Evolutionary conservation across 2,113 vertebrate genomes (phyloP), one percentile per base, ranked within the genome.

Genomic region (Thomomys bottae): DNA sequence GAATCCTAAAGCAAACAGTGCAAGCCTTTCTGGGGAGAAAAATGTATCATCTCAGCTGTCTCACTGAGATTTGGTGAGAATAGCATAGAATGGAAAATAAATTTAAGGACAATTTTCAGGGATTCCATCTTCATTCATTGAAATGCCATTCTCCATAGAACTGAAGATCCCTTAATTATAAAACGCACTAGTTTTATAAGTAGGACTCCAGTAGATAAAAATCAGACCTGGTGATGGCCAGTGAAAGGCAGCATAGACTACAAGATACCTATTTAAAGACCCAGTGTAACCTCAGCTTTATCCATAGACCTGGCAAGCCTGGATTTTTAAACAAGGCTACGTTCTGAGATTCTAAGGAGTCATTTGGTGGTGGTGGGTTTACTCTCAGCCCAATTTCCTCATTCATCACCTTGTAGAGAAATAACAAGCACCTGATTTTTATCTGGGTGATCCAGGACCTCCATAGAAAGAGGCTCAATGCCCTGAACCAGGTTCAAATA

Each of bases 21-120:
- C 4, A 85, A 83, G 17, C 40, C 24, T 90, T 91, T 87, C 75
- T 17, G 11, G 54, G 15, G n/a, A 88, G 66, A 84, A 88, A 54
- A 85, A 40, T 61, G 20, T n/a, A 54, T 86, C 45, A 54, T 86
- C 45, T 34, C 6, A 54, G n/a, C 77, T 80, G 34, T 83, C 67
- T 90, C 40, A 4, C 4, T 70, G 82, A 81, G 34, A 70, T 92
- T 84, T 90, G 75, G 57, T 76, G 72, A 89, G 67, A 91, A 34
- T 14, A 32, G 72, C 77, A 72, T 63, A 83, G 85, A 84, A 63
- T 92, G 77, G 84, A 91, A 94, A 93, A 77, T 6, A 84, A 78
- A 80, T 72, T 45, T 84, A 85, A 73, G 73, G 76, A 38, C 40
- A 83, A 54, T 28, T 72, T 32, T 88, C 79, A 89, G 3, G 15